Evolutionary conservation across 2,797 vertebrate genomes (phyloP).

Genomic region (Sternarchorhynchus goeldii): DNA sequence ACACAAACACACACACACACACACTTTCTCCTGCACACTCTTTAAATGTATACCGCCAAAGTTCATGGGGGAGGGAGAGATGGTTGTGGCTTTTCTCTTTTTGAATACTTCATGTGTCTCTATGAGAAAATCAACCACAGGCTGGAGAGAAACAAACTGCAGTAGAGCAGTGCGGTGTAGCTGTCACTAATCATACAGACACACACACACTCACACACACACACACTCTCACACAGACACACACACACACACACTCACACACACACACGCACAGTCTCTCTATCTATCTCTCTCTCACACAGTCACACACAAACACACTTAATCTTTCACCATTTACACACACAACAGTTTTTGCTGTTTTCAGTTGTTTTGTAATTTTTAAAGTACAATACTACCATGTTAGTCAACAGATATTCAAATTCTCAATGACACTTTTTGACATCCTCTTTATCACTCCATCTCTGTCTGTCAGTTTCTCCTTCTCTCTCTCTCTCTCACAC

Average conservation of each 20-base stretch:
- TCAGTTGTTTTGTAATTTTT: no score
- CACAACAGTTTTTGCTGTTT: not conserved
- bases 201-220: constrained; percentile 32
- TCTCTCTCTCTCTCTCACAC: no score
- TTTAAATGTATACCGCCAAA: constrained; percentile 18
- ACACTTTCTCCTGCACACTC: not conserved
- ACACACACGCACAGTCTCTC: no score
- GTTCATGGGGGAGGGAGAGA: not conserved
- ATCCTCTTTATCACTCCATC: no score
- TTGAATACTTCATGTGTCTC: not conserved
- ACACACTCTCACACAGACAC: not conserved
- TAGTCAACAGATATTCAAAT: no score
- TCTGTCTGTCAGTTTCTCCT: no score
- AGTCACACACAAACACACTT: no score
- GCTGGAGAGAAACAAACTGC: constrained; percentile 16
- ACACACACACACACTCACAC: not conserved
- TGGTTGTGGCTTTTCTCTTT: not conserved
- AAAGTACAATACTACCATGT: no score
- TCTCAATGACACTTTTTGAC: no score
- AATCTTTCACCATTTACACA: no score
- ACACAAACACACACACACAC: constrained; percentile 30
- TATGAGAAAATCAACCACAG: constrained; percentile 26
- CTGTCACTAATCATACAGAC: not conserved
- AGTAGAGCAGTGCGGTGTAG: not conserved
- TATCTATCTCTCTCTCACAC: no score